Base-by-base conservation (phyloP, 2,797 vertebrate species). In the Pelobates cultripes region DNA sequence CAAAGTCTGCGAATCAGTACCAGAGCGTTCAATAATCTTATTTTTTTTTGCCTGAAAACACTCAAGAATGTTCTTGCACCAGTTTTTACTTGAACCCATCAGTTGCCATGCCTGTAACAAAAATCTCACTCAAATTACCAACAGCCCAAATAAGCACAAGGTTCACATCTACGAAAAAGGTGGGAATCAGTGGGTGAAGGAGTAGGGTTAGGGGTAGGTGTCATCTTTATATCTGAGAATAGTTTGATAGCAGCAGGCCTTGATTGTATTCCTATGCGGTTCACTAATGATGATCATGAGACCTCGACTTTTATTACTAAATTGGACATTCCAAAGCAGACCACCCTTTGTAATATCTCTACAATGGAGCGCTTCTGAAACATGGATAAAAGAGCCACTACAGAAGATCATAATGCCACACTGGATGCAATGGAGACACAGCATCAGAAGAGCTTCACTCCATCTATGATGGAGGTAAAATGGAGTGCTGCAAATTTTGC, bases 311-410 rank as follows among this genome's bases (percentile, higher is more conserved):
- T 99, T 64, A 92, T 97, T 87, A 97, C 97, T 7, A 99, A 99
- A 91, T 93, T 99, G 4, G 98, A 99, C 92, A 95, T 99, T 87
- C 98, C 98, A 43, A 99, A 99, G 89, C 97, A 99, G 92, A 99
- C 95, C 88, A 97, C 98, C 88, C 97, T 98, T 86, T 97, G 97
- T 90, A 99, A 98, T 84, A 98, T 99, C 90, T 99, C 97, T 0
- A 98, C 98, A 83, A 99, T 99, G 98, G 98, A 99, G 70, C 97
- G 97, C 88, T 99, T 99, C 92, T 96, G 96, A 80, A 99, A 99
- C 92, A 97, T 99, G 98, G 98, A 99, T 84, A 99, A 98, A 92
- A 94, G 97, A 89, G 98, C 97, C 89, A 99, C 97, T 15, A 97
- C 96, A 0, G 98, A 99, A 85, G 97, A 99, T 87, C 97, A 97